A percentile compares a stretch with the other conserved stretches of the same genome.
Conservation (phyloP, 2,113 vertebrate genomes). For the Columbina picui region DNA sequence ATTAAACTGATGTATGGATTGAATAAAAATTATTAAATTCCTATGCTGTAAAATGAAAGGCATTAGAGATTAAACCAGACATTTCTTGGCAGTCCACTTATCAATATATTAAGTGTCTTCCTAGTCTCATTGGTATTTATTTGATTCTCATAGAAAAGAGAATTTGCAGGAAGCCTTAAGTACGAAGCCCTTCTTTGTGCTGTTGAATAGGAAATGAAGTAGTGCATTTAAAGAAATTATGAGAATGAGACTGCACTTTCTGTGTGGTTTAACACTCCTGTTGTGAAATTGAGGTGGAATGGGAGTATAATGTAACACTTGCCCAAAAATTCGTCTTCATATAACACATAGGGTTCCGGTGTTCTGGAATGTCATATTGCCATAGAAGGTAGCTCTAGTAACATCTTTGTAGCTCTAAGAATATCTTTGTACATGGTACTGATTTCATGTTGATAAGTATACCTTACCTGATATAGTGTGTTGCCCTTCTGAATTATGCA, state of each 20-base stretch:
- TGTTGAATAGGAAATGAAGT: not conserved
- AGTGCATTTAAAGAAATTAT: not conserved
- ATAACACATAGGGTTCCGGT: not conserved
- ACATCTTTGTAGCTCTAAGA: not conserved
- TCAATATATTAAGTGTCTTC: not conserved
- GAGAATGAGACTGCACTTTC: not conserved
- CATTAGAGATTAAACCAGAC: not conserved
- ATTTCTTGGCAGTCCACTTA: not conserved
- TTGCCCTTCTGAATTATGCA: not conserved
- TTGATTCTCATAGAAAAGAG: not conserved
- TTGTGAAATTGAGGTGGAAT: slow-evolving; percentile 6
- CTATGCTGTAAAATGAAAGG: not conserved
- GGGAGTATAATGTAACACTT: not conserved
- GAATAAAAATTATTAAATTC: not conserved
- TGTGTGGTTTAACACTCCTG: not conserved
- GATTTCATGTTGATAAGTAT: not conserved
- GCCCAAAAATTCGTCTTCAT: not conserved
- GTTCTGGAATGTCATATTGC: not conserved
- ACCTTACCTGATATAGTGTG: not conserved
- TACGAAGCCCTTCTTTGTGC: not conserved
- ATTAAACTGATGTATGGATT: not conserved
- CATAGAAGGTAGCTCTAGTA: fast-evolving
- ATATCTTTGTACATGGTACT: not conserved
- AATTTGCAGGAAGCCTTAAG: not conserved
- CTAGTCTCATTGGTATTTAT: not conserved